Conservation (phyloP, 2,888 invertebrate species). For the Acanthoscelides obtectus region DNA sequence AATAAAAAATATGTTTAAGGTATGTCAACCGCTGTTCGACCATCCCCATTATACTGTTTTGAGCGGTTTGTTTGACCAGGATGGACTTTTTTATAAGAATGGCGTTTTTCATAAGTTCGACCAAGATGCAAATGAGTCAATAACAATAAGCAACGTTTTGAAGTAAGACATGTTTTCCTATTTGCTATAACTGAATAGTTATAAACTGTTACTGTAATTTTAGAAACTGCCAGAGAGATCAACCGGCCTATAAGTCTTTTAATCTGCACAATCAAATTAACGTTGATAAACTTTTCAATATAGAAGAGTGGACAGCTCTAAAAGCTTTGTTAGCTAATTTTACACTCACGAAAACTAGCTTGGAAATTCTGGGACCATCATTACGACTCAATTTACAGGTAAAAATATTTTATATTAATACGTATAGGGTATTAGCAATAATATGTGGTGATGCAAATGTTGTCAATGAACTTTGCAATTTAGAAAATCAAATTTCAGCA, state of each 20-base stretch:
- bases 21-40: slow-evolving; percentile 70
- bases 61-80: slow-evolving; percentile 62
- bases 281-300: slow-evolving; percentile 62
- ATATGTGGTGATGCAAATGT: too few species aligned
- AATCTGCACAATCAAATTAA: slow-evolving; percentile 66
- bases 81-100: slow-evolving; percentile 56
- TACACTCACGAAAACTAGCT: slow-evolving; percentile 52
- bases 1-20: slow-evolving; percentile 15
- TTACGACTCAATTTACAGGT: slow-evolving; percentile 56
- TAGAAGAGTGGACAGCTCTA: slow-evolving; percentile 60
- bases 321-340: slow-evolving; percentile 41
- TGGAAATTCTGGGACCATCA: slow-evolving; percentile 56
- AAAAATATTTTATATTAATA: too few species aligned
- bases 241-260: slow-evolving; percentile 69
- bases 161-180: background rate
- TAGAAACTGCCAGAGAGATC: slow-evolving; percentile 69
- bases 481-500: too few species aligned
- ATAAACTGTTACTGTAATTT: too few species aligned
- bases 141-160: slow-evolving; percentile 36
- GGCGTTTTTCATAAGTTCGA: slow-evolving; percentile 47
- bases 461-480: too few species aligned
- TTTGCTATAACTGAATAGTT: background rate
- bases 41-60: slow-evolving; percentile 60
- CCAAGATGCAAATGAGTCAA: slow-evolving; percentile 53
- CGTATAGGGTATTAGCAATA: too few species aligned